phyloP scores from a whole-genome alignment of 23 tunicate genomes.

The Clavelina lepadiformis region DNA sequence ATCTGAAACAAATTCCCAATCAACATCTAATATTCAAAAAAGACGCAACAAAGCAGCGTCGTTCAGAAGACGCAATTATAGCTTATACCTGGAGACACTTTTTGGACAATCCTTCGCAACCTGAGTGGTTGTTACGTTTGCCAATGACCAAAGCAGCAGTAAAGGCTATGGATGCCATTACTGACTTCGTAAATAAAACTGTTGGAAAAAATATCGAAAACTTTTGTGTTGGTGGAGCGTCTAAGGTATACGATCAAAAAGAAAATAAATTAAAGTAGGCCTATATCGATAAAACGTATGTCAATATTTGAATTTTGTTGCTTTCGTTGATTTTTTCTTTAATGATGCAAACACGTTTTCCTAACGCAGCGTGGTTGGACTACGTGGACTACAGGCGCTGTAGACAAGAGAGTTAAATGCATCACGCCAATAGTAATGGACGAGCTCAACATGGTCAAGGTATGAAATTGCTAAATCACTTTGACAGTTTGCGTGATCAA shows the following conservation, averaged over 20 bases:
- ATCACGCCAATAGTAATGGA: slow-evolving; percentile 91
- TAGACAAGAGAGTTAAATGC: slow-evolving; percentile 82
- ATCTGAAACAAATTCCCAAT: slow-evolving; percentile 82
- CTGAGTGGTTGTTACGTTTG: slow-evolving; percentile 84
- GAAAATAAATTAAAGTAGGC: no score
- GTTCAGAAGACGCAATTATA: slow-evolving; percentile 93
- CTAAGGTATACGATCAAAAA: slow-evolving; percentile 49
- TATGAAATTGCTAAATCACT: slow-evolving; percentile 10
- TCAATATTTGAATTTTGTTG: no score
- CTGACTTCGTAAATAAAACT: slow-evolving; percentile 78
- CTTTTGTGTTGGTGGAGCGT: slow-evolving; percentile 89
- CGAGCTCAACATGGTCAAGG: slow-evolving; percentile 91
- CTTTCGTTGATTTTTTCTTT: no score
- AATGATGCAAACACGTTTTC: no score
- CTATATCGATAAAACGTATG: no score
- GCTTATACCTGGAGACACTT: slow-evolving; percentile 97
- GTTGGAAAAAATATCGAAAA: slow-evolving; percentile 41
- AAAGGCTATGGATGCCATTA: slow-evolving; percentile 78
- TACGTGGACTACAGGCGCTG: slow-evolving; percentile 92
- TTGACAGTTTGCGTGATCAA: no score
- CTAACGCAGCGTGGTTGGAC: slow-evolving; percentile 91
- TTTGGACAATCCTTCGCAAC: slow-evolving; percentile 72
- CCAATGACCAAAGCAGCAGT: slow-evolving; percentile 98
- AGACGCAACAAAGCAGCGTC: slow-evolving; percentile 60
- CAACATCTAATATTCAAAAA: slow-evolving; percentile 54